Evolutionary conservation across 2,888 invertebrate genomes (phyloP), one percentile per base, ranked within the genome.

Genomic region (Rhagophthalmus giganteus): DNA sequence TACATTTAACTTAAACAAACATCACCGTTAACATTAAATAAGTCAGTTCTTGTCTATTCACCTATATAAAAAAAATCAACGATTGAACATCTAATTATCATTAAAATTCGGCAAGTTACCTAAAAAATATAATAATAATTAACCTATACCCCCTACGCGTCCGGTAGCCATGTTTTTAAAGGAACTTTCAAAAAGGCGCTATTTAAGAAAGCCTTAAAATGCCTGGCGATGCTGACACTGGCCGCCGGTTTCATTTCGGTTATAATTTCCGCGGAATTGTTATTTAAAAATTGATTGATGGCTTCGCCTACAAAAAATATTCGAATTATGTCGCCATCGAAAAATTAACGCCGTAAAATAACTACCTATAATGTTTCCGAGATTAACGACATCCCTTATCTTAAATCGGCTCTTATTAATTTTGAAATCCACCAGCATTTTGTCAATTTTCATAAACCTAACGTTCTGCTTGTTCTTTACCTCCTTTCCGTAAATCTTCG

Each of bases 171-270:
- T 8, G 84, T 79, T 64, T 85, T 82, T 48, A 88, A 75, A 1
- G 88, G 88, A 39, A 88, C 78, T 68, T 84, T 83, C 31, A 82
- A 79, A 70, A 88, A 87, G 27, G 88, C 88, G 1, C 79, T 79
- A 66, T 88, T 88, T 45, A 90, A 77, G 72, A 88, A 87, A 1
- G 79, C 76, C 67, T 85, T 83, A 76, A 89, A 88, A 65, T 88
- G 85, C 61, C 84, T 85, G 1, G 85, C 83, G 61, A 90, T 86
- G 57, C 87, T 83, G 5, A 78, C 73, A 1, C 84, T 80, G 0
- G 89, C 88, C 0, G 88, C 87, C 1, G 89, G 88, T 65, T 86
- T 80, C 87, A 90, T 88, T 76, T 90, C 90, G 46, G 85, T 84
- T 55, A 90, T 87, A 61, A 90, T 87, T 70, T 89, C 89, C 33